Percentiles rank a stretch among this genome's conserved stretches.
Evolutionary conservation across 2,888 invertebrate genomes (phyloP).

Genomic region (Sarcophaga rosellei): DNA sequence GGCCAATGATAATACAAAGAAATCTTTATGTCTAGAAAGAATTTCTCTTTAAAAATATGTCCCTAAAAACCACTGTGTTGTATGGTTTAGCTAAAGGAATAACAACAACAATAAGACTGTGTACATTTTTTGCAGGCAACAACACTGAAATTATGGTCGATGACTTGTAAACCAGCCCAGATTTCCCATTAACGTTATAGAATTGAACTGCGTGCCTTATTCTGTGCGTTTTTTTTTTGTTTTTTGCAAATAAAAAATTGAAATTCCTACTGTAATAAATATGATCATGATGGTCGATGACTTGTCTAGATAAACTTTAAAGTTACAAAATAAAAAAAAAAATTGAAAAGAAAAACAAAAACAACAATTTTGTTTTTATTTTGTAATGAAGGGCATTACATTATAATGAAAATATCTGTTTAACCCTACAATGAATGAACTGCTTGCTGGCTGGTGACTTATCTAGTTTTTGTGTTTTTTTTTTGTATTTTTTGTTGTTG

Average conservation of each 20-base stretch:
- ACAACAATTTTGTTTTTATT: slow-evolving; percentile 13
- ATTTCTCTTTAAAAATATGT: too few relatives aligned
- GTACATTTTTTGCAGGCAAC: slow-evolving; percentile 37
- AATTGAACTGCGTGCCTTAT: slow-evolving; percentile 42
- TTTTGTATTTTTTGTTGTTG: slow-evolving; percentile 16
- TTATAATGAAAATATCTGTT: slow-evolving; percentile 41
- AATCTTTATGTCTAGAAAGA: neutral
- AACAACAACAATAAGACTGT: neutral
- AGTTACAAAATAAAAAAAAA: slow-evolving; percentile 17
- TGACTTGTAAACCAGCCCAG: slow-evolving; percentile 58
- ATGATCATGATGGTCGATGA: slow-evolving; percentile 56
- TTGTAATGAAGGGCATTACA: slow-evolving; percentile 57
- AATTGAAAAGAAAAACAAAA: neutral
- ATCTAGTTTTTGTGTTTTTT: slow-evolving; percentile 49
- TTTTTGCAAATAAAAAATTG: neutral
- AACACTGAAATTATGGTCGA: slow-evolving; percentile 55
- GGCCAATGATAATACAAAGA: too few relatives aligned
- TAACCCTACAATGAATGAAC: slow-evolving; percentile 2
- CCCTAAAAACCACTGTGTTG: slow-evolving; percentile 32
- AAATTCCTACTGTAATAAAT: slow-evolving; percentile 57
- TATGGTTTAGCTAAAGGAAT: slow-evolving; percentile 1
- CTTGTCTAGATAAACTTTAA: slow-evolving; percentile 52
- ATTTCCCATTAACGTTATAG: slow-evolving; percentile 54
- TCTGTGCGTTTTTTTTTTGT: neutral
- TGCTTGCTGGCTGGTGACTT: slow-evolving; percentile 33